Evolutionary conservation across 2,113 vertebrate genomes (phyloP), one percentile per base, ranked within the genome.

Genomic region (Anhinga anhinga): DNA sequence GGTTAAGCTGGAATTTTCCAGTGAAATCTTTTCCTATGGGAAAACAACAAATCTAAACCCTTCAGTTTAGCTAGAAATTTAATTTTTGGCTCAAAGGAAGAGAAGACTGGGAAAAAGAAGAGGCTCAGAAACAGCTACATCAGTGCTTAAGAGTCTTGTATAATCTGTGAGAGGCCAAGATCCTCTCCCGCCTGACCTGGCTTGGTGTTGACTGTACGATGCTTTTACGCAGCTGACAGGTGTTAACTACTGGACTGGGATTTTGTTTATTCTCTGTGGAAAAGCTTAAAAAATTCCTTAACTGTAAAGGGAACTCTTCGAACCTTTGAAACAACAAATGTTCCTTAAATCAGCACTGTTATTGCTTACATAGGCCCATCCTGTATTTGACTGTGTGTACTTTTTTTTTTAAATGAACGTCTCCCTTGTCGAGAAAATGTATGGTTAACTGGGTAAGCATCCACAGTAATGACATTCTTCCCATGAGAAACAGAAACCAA

Each of bases 1-100:
- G 56, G 56, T 79, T 95, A 87, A 89, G 27, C 62, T 76, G 78
- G 82, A 96, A 94, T 94, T 96, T 96, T 97, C 91, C 65, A 61
- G 1, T 58, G 53, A 72, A 73, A 77, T 90, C 7, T 82, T 73
- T 88, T 83, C 21, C 21, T 73, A 3, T 29, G 50, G 45, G 22
- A 73, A 83, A 86, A 40, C 20, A 55, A 16, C 12, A 84, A 76
- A 89, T 67, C 17, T 26, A 67, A 63, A 44, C 13, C 21, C 30
- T 76, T 71, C 32, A 25, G 26, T 91, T 93, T 91, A 95, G 52
- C 69, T 63, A 63, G 40, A 79, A 81, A 76, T 91, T 59, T 71
- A 47, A 69, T 93, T n/a, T 82, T 89, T 10, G 30, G 9, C 36
- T 93, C 42, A 42, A 67, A 87, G 69, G 40, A 63, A 18, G 45